phyloP scores from a whole-genome alignment of 2,888 invertebrate genomes.

The Pseudococcus viburni region DNA sequence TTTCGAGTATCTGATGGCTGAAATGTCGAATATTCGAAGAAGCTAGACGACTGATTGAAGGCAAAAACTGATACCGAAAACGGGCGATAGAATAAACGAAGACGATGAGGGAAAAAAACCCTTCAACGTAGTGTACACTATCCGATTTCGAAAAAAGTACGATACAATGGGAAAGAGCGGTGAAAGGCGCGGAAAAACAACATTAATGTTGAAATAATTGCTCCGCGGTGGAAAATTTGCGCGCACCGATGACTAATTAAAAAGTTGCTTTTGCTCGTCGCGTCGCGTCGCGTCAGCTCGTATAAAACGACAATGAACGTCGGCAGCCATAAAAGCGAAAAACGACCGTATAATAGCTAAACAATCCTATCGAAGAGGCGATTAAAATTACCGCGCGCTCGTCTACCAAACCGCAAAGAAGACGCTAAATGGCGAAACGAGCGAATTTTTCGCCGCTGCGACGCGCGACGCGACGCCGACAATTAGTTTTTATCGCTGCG shows the following conservation, averaged over 20 bases:
- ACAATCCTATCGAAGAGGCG: constrained; percentile 27
- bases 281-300: neutral
- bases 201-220: constrained; percentile 50
- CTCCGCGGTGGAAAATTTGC: constrained; percentile 41
- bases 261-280: too few species aligned
- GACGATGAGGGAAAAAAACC: too few species aligned
- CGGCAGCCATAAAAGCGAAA: constrained; percentile 10
- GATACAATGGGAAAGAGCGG: neutral
- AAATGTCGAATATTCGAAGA: too few species aligned
- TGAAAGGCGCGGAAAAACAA: neutral
- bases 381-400: constrained; percentile 37
- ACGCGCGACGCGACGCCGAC: neutral
- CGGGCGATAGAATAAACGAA: too few species aligned
- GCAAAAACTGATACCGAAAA: too few species aligned
- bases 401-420: neutral
- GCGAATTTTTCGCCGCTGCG: neutral
- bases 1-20: too few species aligned
- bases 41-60: too few species aligned
- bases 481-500: neutral
- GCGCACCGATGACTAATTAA: too few species aligned
- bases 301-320: neutral
- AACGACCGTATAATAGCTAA: constrained; percentile 12
- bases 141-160: too few species aligned
- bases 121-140: too few species aligned
- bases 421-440: neutral